Evolutionary conservation across 2,888 invertebrate species (phyloP).

Genomic region (Cosmopolites sordidus): DNA sequence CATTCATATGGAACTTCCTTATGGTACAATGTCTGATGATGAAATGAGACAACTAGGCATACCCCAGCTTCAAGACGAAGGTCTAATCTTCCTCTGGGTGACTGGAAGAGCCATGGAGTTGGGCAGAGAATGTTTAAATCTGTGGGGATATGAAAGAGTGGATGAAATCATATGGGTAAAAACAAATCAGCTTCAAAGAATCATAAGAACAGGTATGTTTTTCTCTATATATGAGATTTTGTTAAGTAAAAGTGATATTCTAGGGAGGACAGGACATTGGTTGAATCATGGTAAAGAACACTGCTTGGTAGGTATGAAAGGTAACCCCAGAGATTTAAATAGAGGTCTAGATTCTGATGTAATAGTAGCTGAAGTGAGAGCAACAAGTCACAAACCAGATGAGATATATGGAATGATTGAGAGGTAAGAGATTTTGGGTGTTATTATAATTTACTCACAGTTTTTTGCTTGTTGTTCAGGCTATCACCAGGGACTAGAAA

Average conservation of each 20-base stretch:
- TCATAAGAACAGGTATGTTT: conserved; percentile 80
- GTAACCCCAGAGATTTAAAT: conserved; percentile 85
- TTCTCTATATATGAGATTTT: background rate
- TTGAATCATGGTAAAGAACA: conserved; percentile 98
- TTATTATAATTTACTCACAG: conserved; percentile 53
- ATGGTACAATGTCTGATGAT: conserved; percentile 98
- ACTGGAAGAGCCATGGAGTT: conserved; percentile 96
- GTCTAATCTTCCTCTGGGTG: conserved; percentile 96
- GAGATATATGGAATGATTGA: conserved; percentile 92
- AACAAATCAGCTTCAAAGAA: conserved; percentile 94
- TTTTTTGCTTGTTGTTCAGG: conserved; percentile 68
- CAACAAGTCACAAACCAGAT: conserved; percentile 97
- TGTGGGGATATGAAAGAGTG: conserved; percentile 96
- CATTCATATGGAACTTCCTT: conserved; percentile 98
- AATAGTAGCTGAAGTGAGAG: conserved; percentile 95
- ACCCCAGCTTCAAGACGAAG: conserved; percentile 91
- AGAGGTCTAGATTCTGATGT: conserved; percentile 96
- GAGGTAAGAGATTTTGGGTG: conserved; percentile 11
- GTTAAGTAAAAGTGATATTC: background rate
- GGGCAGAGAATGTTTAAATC: conserved; percentile 88
- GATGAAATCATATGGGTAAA: conserved; percentile 99
- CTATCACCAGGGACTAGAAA: conserved; percentile 95
- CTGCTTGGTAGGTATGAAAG: conserved; percentile 95
- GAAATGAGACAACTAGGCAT: conserved; percentile 96
- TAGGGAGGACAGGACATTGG: conserved; percentile 97